phyloP scores from a whole-genome alignment of 2,888 invertebrate species.

The Osmoderma eremita region DNA sequence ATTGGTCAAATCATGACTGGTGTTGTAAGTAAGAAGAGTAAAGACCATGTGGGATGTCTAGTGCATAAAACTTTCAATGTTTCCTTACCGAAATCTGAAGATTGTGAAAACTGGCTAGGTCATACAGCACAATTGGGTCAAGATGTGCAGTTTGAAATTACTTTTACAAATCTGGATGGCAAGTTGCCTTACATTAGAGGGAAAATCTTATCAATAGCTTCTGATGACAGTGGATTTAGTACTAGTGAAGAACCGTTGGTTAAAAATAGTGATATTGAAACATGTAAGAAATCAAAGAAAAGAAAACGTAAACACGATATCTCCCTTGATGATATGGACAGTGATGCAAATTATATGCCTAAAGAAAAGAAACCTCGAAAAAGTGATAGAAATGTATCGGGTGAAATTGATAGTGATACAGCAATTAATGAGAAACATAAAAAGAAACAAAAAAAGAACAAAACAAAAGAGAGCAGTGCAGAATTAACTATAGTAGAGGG shows the following conservation, averaged over 20 bases:
- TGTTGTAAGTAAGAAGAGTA: slow-evolving; percentile 73
- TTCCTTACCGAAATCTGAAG: slow-evolving; percentile 70
- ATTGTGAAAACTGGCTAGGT: slow-evolving; percentile 68
- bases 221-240: slow-evolving; percentile 50
- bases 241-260: slow-evolving; percentile 45
- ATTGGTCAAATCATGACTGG: slow-evolving; percentile 72
- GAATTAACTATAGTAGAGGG: slow-evolving; percentile 4
- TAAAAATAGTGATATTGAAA: slow-evolving; percentile 24
- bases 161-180: slow-evolving; percentile 68
- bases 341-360: not conserved
- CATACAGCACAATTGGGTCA: slow-evolving; percentile 68
- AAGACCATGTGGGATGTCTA: slow-evolving; percentile 74
- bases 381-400: slow-evolving; percentile 41
- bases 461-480: slow-evolving; percentile 38
- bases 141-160: slow-evolving; percentile 70
- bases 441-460: slow-evolving; percentile 39
- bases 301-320: slow-evolving; percentile 30
- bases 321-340: not conserved
- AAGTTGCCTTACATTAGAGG: slow-evolving; percentile 74
- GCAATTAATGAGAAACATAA: slow-evolving; percentile 12
- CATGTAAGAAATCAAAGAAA: slow-evolving; percentile 10
- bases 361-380: slow-evolving; percentile 36
- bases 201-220: slow-evolving; percentile 63
- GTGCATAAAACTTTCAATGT: slow-evolving; percentile 78
- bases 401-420: slow-evolving; percentile 31